Percentiles rank a stretch among this genome's conserved stretches.
Conservation (phyloP, 2,797 vertebrate species). For the Gila robusta region DNA sequence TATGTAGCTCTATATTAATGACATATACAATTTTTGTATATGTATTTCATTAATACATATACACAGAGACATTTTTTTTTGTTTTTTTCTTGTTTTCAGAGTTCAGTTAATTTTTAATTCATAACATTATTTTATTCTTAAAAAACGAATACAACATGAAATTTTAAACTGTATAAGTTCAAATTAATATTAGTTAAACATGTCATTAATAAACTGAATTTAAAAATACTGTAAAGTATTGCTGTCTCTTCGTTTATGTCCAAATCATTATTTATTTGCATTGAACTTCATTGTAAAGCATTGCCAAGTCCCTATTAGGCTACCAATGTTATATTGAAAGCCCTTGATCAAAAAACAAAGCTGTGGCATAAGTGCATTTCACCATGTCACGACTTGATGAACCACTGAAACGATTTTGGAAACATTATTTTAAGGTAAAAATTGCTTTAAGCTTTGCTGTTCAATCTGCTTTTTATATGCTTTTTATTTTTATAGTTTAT, state of each 20-base stretch:
- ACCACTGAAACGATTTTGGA: no score
- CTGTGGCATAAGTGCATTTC: no score
- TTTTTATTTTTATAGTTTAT: no score
- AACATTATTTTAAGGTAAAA: no score
- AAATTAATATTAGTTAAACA: not conserved
- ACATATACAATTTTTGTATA: no score
- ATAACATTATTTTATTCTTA: not conserved
- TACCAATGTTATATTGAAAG: not conserved
- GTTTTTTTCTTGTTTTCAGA: no score
- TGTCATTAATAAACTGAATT: not conserved
- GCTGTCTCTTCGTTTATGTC: not conserved
- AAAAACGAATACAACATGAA: not conserved
- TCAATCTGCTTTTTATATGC: constrained; percentile 44
- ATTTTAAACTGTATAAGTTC: not conserved
- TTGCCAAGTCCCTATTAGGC: not conserved
- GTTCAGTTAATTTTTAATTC: not conserved
- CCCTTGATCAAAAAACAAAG: not conserved
- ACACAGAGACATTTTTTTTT: no score
- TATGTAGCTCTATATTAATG: no score
- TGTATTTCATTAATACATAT: no score
- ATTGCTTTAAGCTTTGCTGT: not conserved
- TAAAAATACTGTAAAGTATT: not conserved
- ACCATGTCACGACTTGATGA: no score
- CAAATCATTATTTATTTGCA: not conserved
- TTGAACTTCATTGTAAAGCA: no score